These are phyloP conservation scores for Agrotis clavis DNA, from an alignment of 2,888 invertebrate species.

Conservation along the genomic window DNA sequence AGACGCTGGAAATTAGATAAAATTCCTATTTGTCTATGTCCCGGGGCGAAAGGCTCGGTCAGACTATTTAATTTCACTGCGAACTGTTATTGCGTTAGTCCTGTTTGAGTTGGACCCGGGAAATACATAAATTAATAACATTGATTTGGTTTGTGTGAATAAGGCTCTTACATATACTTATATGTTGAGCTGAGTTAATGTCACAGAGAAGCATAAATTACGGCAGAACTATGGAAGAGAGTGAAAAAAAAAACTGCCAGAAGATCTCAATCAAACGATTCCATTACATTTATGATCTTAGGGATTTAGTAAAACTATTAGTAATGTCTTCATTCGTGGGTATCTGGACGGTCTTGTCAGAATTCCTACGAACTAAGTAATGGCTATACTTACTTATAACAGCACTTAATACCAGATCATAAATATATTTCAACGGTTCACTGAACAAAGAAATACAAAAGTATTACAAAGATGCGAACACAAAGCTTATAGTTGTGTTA, in stretches of 20 bases:
- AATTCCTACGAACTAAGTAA: neutral
- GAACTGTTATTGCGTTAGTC: constrained; percentile 73
- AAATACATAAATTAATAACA: constrained; percentile 65
- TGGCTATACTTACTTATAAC: constrained; percentile 4
- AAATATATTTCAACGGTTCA: constrained; percentile 24
- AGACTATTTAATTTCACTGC: constrained; percentile 73
- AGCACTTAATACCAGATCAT: constrained; percentile 14
- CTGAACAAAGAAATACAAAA: constrained; percentile 34
- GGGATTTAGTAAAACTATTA: too few species aligned
- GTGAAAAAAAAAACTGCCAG: too few species aligned
- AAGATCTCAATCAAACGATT: too few species aligned
- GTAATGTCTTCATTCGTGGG: neutral
- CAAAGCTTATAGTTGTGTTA: constrained; percentile 37
- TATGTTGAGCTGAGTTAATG: too few species aligned
- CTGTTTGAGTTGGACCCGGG: constrained; percentile 69
- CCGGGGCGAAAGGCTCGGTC: constrained; percentile 66
- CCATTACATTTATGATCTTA: too few species aligned
- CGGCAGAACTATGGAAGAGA: too few species aligned
- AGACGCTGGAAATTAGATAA: constrained; percentile 74
- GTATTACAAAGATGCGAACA: constrained; percentile 32
- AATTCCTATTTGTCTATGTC: constrained; percentile 73
- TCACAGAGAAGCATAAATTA: too few species aligned
- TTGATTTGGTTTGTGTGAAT: constrained; percentile 43
- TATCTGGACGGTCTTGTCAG: neutral
- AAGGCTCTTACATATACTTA: neutral